A percentile compares a stretch with the other conserved stretches of the same genome.
Evolutionary conservation across 2,797 vertebrate species (phyloP).

Genomic region (Chloroceryle amazona): DNA sequence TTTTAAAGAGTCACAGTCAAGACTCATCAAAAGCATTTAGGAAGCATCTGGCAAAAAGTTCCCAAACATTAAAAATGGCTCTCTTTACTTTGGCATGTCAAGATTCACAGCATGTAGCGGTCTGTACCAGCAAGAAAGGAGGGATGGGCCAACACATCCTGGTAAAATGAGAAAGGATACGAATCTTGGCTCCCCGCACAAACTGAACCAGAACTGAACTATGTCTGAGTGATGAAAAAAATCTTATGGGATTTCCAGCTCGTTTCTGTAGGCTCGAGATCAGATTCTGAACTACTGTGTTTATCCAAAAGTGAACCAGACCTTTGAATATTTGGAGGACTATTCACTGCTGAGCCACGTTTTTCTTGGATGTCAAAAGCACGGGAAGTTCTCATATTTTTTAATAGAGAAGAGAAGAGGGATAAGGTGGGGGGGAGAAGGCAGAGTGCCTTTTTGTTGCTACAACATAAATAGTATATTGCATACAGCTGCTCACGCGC

Average conservation of each 20-base stretch:
- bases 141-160: conserved; percentile 72
- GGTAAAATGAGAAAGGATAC: conserved; percentile 71
- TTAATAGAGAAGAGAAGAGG: conserved; percentile 24
- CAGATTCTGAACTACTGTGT: conserved; percentile 72
- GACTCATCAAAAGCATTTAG: conserved; percentile 61
- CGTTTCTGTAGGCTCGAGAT: conserved; percentile 66
- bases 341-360: conserved; percentile 15
- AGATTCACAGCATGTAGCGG: conserved; percentile 67
- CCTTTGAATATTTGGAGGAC: conserved; percentile 67
- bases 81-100: conserved; percentile 68
- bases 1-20: conserved; percentile 44
- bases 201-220: conserved; percentile 74
- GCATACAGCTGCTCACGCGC: conserved; percentile 31
- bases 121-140: conserved; percentile 67
- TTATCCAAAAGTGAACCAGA: conserved; percentile 73
- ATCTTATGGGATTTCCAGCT: conserved; percentile 70
- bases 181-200: conserved; percentile 43
- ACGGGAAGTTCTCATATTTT: conserved; percentile 67
- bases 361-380: conserved; percentile 70
- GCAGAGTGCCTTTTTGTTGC: conserved; percentile 52
- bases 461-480: conserved; percentile 50
- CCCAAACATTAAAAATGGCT: conserved; percentile 68
- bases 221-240: conserved; percentile 55
- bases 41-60: conserved; percentile 70
- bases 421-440: conserved; percentile 15